Conservation (phyloP, 1,140 invertebrate genomes). For the Coboldia fuscipes region DNA sequence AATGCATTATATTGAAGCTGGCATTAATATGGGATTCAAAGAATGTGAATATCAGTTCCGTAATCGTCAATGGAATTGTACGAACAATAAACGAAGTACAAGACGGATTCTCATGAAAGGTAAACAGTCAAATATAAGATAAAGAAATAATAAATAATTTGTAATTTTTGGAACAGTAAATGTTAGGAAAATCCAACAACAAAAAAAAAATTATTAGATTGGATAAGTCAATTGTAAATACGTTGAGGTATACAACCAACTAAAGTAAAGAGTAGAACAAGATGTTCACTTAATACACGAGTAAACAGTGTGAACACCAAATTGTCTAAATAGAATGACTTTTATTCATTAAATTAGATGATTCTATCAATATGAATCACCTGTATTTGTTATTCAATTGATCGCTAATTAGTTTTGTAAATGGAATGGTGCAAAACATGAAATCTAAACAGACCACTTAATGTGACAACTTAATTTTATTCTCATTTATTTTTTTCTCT, state of each 20-base stretch:
- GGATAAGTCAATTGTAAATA: constrained; percentile 1
- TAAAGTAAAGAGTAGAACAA: constrained; percentile 2
- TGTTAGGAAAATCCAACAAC: neutral
- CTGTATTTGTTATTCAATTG: neutral
- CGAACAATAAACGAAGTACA: constrained; percentile 49
- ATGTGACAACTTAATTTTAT: neutral
- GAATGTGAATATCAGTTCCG: constrained; percentile 74
- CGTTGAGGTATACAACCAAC: no score
- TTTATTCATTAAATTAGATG: neutral
- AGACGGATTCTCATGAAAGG: constrained; percentile 62
- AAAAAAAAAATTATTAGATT: neutral
- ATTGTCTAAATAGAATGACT: neutral
- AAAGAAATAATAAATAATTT: neutral
- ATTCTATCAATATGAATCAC: neutral
- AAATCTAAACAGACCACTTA: constrained; percentile 4
- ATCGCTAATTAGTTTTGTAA: neutral
- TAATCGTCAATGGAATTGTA: constrained; percentile 68
- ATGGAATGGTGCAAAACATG: constrained; percentile 13
- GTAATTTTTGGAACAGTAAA: neutral
- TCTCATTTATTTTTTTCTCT: neutral
- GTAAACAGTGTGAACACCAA: neutral
- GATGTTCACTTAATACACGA: neutral
- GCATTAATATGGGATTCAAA: constrained; percentile 51
- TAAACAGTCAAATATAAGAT: constrained; percentile 21
- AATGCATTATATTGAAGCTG: constrained; percentile 51